phyloP scores from a whole-genome alignment of 2,888 invertebrate genomes.

The Nomada goodeniana region DNA sequence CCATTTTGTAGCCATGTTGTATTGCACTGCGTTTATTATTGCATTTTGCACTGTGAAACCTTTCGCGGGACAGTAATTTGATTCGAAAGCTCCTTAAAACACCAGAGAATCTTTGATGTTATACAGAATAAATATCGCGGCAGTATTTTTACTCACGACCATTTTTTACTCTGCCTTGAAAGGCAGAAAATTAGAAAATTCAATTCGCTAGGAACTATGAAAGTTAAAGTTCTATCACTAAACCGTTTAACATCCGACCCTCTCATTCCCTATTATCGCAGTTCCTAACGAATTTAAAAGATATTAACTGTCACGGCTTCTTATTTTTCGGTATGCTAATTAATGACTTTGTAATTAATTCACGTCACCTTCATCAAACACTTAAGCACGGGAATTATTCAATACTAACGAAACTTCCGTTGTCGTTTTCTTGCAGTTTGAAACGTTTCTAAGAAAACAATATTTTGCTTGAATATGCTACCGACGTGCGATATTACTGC shows the following conservation, averaged over 20 bases:
- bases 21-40: too few species aligned
- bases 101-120: not conserved
- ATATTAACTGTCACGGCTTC: not conserved
- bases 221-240: conserved; percentile 15
- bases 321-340: not conserved
- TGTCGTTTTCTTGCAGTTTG: not conserved
- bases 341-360: not conserved
- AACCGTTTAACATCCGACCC: conserved; percentile 7
- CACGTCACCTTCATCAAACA: not conserved
- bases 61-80: not conserved
- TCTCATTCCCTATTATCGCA: not conserved
- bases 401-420: not conserved
- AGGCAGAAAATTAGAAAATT: conserved; percentile 19
- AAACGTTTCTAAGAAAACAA: too few species aligned
- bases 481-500: too few species aligned
- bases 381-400: not conserved
- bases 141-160: conserved; percentile 25
- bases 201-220: conserved; percentile 17
- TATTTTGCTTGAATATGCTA: too few species aligned
- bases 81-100: conserved; percentile 8
- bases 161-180: conserved; percentile 14
- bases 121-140: not conserved
- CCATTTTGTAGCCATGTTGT: not conserved
- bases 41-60: too few species aligned
- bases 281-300: not conserved